Conservation (phyloP, 2,113 vertebrate genomes). For the Daubentonia madagascariensis region DNA sequence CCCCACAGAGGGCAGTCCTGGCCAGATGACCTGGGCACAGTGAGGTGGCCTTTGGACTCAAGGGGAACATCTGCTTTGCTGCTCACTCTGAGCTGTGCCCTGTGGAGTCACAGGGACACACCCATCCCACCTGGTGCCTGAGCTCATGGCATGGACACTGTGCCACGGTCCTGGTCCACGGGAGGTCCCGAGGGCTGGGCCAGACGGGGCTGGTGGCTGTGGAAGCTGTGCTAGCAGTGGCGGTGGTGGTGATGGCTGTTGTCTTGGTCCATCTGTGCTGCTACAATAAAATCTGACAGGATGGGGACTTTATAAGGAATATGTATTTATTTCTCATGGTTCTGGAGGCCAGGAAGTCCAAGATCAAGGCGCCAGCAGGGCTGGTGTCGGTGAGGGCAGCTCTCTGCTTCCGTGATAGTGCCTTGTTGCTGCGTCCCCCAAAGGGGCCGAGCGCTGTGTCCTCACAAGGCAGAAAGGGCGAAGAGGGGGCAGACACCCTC, state of each 20-base stretch:
- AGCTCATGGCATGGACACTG: accelerated
- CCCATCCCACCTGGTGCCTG: background rate
- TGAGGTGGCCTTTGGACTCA: background rate
- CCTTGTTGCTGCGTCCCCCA: accelerated
- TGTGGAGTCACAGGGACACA: background rate
- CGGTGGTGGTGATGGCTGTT: accelerated
- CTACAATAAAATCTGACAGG: too few relatives aligned
- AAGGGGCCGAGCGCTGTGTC: background rate
- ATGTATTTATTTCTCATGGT: background rate
- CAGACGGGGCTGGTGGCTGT: background rate
- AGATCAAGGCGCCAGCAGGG: background rate
- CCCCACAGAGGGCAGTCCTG: too few relatives aligned
- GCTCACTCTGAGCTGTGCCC: background rate
- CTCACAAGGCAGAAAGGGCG: background rate
- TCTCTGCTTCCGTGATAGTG: background rate
- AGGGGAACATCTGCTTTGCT: background rate
- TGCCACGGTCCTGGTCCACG: accelerated
- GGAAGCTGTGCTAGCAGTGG: accelerated
- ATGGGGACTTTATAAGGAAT: too few relatives aligned
- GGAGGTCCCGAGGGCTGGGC: background rate
- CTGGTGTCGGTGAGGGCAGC: background rate
- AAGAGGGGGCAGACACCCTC: background rate
- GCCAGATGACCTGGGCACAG: background rate
- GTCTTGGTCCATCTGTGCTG: accelerated
- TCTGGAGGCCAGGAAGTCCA: background rate